Base-by-base conservation (phyloP, 2,888 invertebrate genomes). In the Diplazon laetatorius region DNA sequence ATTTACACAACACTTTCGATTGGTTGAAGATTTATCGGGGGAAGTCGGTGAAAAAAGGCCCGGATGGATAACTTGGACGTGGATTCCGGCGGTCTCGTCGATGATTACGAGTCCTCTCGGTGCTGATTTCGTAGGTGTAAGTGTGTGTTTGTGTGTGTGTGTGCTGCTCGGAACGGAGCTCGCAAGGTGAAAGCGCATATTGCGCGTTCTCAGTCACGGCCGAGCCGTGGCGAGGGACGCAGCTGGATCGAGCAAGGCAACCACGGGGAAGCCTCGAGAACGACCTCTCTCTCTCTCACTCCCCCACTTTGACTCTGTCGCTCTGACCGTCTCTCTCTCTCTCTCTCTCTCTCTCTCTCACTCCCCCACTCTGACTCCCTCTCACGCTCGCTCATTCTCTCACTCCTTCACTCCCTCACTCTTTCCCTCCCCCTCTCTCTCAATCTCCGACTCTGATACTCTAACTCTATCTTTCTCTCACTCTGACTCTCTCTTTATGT, bases 161-260 rank as follows among this genome's bases (percentile, higher is more conserved):
- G n/a, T n/a, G n/a, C 60, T 70, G 60, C 50, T 46, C 9, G 46
- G 69, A 69, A 63, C 69, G 69, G 65, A 57, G 65, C 46, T 57
- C 75, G 84, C 85, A 86, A 88, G 88, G 89, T 90, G 90, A 89
- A 89, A 90, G 89, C 90, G 87, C 85, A 85, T 87, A 85, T 87
- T 85, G 86, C 87, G 87, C 87, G 86, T 86, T 85, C 84, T 85
- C 88, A 91, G 90, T 91, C 89, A 89, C 89, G 89, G 89, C 88
- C 88, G 90, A 88, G 85, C 87, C 89, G 86, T 85, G 82, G 85
- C 83, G 82, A 85, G 83, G 85, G 78, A 84, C 85, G 84, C 85
- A 81, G 70, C 60, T n/a, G n/a, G 50, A 60, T 35, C 63, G 66
- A 48, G 70, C 70, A 10, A 16, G 52, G 20, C 20, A 68, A 20